Base-by-base conservation (phyloP, 2,797 vertebrate genomes). In the Typhlichthys subterraneus region DNA sequence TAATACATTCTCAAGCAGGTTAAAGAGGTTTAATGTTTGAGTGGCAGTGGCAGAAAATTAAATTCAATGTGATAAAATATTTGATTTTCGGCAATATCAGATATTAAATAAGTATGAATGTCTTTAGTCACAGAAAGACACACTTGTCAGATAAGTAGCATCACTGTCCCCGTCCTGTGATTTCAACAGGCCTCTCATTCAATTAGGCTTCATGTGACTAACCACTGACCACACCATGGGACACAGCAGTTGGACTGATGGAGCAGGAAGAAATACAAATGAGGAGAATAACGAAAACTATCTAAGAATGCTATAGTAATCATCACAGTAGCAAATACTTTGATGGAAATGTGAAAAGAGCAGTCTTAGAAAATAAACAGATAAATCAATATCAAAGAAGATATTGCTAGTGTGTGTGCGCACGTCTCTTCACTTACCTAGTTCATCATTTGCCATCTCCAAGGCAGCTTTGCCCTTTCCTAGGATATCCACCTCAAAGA, bases 401-500 rank as follows among this genome's bases (percentile, higher is more conserved):
- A 56, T 5, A 3, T 14, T 4, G 8, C 15, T 17, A 3, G 7
- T 42, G 38, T 42, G 9, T 42, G 1, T 42, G 38, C 9, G 38
- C 9, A 9, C 9, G 38, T 42, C 38, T 60, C 75, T 2, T 3
- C 5, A 12, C 86, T 79, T 80, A 97, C 95, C 96, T 47, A 97
- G 91, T 45, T 96, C 92, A 5, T 82, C 61, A 53, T 96, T 97
- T 14, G 92, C 94, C 2, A 57, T 82, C 83, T 95, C 92, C 76
- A 97, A 81, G 0, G 94, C 95, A 0, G 69, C 45, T 1, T 88
- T 90, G 3, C 95, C 96, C 51, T 87, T 75, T 1, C 89, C 85
- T 31, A 97, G 63, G 70, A 98, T 85, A 63, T 97, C 87, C 66
- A 98, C 91, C 57, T 92, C 84, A 38, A 92, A 92, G 9, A 93